Base-by-base conservation (phyloP, 2,113 vertebrate genomes). In the Steatornis caripensis region DNA sequence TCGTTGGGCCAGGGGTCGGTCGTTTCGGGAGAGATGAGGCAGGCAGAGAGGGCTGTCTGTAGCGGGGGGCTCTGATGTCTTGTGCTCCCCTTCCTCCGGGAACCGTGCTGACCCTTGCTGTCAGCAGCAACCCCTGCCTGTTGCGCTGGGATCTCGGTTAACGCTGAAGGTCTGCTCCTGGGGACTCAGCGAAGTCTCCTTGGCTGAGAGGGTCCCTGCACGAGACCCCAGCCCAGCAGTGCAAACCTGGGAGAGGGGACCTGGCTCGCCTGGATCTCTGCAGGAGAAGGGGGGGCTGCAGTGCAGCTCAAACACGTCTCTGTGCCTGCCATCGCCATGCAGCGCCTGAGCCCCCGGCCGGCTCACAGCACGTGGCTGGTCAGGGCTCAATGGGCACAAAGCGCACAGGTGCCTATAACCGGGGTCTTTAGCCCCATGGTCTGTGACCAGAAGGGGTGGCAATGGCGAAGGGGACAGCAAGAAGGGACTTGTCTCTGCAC, bases 321-420 rank as follows among this genome's bases (percentile, higher is more conserved):
- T 65, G 18, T 5, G 16, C 18, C 45, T 54, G 43, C n/a, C 48
- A 37, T 43, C 39, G 60, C 61, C 39, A 58, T 0, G 1, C 49
- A 48, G 75, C 1, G 1, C 55, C 64, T 48, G 46, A 48, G 45
- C n/a, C 24, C 34, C 21, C 0, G 1, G 11, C 15, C 60, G 93
- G 53, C 51, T 65, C 51, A 18, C 34, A 45, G 36, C 53, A 34
- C 0, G 0, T 23, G 37, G 15, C 45, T 48, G 13, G 60, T n/a
- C 77, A 64, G 72, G 72, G 24, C 70, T 71, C 0, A 1, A 18
- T 21, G 41, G 24, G 57, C 57, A 48, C 30, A 14, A 37, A n/a
- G 37, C 15, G 24, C 57, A 55, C 53, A 65, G 46, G 10, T 54
- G 46, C 24, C 51, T 75, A 41, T 45, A 54, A 48, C 43, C 51